These are phyloP conservation scores for Baccha elongata DNA, from an alignment of 2,888 invertebrate species.

Conservation along the genomic window DNA sequence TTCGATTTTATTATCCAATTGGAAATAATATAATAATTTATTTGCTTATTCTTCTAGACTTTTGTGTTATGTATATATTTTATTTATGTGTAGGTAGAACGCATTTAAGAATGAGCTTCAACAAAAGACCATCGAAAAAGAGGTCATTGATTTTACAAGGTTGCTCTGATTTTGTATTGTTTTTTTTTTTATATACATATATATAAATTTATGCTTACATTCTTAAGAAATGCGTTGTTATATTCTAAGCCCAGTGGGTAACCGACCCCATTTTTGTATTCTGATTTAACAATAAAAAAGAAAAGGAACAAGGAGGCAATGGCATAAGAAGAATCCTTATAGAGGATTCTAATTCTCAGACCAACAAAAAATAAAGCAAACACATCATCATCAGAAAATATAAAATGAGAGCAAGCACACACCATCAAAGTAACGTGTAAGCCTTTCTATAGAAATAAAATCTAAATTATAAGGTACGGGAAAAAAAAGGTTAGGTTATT, in stretches of 20 bases:
- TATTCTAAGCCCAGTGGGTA: conserved; percentile 34
- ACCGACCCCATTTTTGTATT: conserved; percentile 28
- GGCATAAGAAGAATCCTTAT: conserved; percentile 2
- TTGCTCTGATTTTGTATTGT: conserved; percentile 25
- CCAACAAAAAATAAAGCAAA: neutral
- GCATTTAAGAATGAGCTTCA: conserved; percentile 13
- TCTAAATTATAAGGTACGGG: conserved; percentile 17
- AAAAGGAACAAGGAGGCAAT: neutral
- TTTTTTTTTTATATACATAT: conserved; percentile 4
- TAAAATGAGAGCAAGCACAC: conserved; percentile 4
- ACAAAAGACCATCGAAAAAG: conserved; percentile 25
- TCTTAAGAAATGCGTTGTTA: conserved; percentile 33
- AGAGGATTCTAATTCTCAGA: conserved; percentile 18
- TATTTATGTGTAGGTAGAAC: no score
- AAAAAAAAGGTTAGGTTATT: conserved; percentile 3
- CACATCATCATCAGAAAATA: conserved; percentile 15
- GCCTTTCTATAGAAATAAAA: neutral
- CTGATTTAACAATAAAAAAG: conserved; percentile 9
- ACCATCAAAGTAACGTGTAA: neutral
- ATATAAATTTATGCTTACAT: conserved; percentile 13
- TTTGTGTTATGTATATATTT: neutral
- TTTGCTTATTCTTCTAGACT: neutral
- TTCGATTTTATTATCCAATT: conserved; percentile 32
- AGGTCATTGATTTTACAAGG: conserved; percentile 68
- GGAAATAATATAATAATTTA: conserved; percentile 14